Evolutionary conservation across 2,888 invertebrate genomes (phyloP), one percentile per base, ranked within the genome.

Genomic region (Clusia tigrina): DNA sequence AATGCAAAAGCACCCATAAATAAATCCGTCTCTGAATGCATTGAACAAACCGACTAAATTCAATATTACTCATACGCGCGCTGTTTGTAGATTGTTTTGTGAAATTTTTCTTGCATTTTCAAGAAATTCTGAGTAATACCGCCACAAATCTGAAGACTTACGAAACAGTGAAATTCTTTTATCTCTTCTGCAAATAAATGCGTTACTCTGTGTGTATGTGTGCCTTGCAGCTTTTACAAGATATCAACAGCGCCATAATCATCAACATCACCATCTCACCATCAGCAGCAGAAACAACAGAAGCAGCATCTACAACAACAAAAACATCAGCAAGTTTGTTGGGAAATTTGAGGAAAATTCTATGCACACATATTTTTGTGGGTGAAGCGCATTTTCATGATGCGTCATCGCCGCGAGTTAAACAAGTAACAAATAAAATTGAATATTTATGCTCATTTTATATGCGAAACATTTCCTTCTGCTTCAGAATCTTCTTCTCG

Each of bases 91-190:
- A 32, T 9, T 32, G n/a, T 20, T 48, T 5, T 48, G 2, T 42
- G 20, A 48, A 48, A 9, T 20, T 18, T 6, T 3, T 42, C 15
- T 18, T 18, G 2, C 48, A 48, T 15, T 48, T 48, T 3, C 18
- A 18, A 20, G 48, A 48, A 48, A 48, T 20, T 48, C 48, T 20
- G 5, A 20, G 48, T 9, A 20, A 6, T 48, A 3, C n/a, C 9
- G 42, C 26, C 12, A 54, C 55, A 42, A 62, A 67, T 67, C 67
- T 67, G 67, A 67, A 69, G 69, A 70, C 69, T 67, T 63, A 59
- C 63, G 56, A 60, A 67, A 65, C 56, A 59, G 32, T 62, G 65
- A 65, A 65, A 62, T 64, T 62, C 52, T 67, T 65, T 54, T 53
- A 12, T n/a, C n/a, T 22, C 37, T 54, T 32, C n/a, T n/a, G n/a